Evolutionary conservation across 2,113 vertebrate genomes (phyloP).

Genomic region (Lophura nycthemera): DNA sequence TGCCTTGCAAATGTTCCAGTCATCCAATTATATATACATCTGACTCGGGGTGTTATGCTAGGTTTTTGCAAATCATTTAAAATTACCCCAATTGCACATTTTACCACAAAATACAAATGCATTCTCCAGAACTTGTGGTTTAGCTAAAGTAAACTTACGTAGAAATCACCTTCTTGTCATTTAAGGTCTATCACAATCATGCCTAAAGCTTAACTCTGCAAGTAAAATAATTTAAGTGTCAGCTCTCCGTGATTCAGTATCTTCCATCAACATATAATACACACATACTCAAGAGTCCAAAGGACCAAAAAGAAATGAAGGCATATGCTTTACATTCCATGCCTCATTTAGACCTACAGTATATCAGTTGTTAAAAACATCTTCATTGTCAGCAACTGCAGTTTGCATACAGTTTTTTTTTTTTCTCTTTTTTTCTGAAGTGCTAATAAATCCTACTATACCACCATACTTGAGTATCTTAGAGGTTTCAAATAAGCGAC

Average conservation of each 20-base stretch:
- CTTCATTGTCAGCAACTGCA: background rate
- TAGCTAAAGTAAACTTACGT: accelerated
- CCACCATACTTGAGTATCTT: background rate
- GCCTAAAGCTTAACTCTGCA: background rate
- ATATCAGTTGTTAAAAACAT: background rate
- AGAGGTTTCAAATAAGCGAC: background rate
- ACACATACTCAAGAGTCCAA: background rate
- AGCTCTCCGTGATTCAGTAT: background rate
- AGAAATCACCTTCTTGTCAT: background rate
- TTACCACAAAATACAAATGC: background rate
- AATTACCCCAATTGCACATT: background rate
- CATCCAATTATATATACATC: background rate
- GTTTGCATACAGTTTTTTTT: background rate
- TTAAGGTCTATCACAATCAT: background rate
- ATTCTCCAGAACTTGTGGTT: background rate
- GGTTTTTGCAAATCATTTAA: background rate
- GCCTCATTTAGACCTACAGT: background rate
- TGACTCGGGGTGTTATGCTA: background rate
- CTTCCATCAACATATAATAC: background rate
- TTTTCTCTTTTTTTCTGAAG: background rate
- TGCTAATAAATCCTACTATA: background rate
- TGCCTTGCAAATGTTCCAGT: background rate
- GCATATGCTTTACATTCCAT: background rate
- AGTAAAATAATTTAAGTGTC: background rate
- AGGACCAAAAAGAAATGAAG: background rate